These are phyloP conservation scores for Ptychochromis oligacanthus DNA, from an alignment of 2,113 vertebrate species.

Conservation along the genomic window DNA sequence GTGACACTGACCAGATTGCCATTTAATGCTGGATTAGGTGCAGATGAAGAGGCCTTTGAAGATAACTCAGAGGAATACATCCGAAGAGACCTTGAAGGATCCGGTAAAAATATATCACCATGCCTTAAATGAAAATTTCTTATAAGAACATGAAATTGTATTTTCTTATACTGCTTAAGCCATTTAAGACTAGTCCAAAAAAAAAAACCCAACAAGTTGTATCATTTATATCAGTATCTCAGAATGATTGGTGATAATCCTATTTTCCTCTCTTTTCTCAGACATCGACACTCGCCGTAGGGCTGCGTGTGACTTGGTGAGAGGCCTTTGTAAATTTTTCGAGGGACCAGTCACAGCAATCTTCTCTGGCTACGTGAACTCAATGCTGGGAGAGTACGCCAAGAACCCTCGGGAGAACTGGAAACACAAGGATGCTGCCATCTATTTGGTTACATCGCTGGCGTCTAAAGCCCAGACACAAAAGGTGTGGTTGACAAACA, in stretches of 20 bases:
- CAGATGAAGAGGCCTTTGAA: slow-evolving; percentile 99
- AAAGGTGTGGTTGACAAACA: slow-evolving; percentile 82
- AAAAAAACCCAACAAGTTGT: too few species aligned
- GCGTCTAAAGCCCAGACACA: slow-evolving; percentile 99
- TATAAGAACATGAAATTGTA: too few species aligned
- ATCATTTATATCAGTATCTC: background rate
- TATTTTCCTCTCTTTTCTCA: slow-evolving; percentile 55
- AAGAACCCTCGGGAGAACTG: slow-evolving; percentile 94
- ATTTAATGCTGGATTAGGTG: slow-evolving; percentile 81
- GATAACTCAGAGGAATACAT: slow-evolving; percentile 99
- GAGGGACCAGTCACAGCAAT: slow-evolving; percentile 96
- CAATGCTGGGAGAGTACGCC: slow-evolving; percentile 94
- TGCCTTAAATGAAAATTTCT: background rate
- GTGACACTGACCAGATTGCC: slow-evolving; percentile 12
- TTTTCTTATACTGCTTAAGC: background rate
- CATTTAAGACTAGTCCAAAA: background rate
- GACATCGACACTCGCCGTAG: slow-evolving; percentile 97
- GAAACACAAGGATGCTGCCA: slow-evolving; percentile 99
- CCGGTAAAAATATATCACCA: slow-evolving; percentile 82
- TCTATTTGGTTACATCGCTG: slow-evolving; percentile 96
- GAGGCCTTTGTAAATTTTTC: slow-evolving; percentile 97
- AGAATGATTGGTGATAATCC: background rate
- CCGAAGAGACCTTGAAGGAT: slow-evolving; percentile 97
- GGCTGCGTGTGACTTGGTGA: slow-evolving; percentile 96
- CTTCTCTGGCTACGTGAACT: slow-evolving; percentile 98